Evolutionary conservation across 2,113 vertebrate species (phyloP).

Genomic region (Myotis yumanensis): DNA sequence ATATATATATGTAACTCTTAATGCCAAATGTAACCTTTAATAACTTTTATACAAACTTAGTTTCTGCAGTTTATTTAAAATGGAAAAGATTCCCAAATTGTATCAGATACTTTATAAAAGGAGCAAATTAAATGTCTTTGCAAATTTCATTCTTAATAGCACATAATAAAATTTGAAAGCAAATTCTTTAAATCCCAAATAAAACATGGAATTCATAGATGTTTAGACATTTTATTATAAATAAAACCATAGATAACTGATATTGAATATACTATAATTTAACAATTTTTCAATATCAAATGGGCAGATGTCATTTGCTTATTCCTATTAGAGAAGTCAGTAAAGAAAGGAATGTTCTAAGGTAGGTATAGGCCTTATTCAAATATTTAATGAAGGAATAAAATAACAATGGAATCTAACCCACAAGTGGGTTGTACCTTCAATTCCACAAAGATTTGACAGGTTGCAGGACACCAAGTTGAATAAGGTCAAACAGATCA

Average conservation of each 20-base stretch:
- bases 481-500: not conserved
- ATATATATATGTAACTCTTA: not conserved
- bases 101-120: not conserved
- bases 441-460: not conserved
- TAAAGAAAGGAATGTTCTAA: not conserved
- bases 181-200: not conserved
- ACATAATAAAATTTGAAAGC: not conserved
- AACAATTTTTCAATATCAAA: not conserved
- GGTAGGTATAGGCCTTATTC: not conserved
- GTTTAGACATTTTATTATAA: constrained; percentile 6
- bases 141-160: not conserved
- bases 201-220: not conserved
- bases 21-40: constrained; percentile 5
- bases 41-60: not conserved
- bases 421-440: not conserved
- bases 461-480: not conserved
- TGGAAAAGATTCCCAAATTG: not conserved
- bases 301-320: not conserved
- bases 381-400: not conserved
- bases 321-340: not conserved
- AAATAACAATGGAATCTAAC: not conserved
- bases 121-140: not conserved
- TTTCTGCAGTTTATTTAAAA: not conserved
- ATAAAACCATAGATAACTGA: not conserved
- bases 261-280: not conserved